phyloP scores from a whole-genome alignment of 2,113 vertebrate genomes.

The Poecilia latipinna region DNA sequence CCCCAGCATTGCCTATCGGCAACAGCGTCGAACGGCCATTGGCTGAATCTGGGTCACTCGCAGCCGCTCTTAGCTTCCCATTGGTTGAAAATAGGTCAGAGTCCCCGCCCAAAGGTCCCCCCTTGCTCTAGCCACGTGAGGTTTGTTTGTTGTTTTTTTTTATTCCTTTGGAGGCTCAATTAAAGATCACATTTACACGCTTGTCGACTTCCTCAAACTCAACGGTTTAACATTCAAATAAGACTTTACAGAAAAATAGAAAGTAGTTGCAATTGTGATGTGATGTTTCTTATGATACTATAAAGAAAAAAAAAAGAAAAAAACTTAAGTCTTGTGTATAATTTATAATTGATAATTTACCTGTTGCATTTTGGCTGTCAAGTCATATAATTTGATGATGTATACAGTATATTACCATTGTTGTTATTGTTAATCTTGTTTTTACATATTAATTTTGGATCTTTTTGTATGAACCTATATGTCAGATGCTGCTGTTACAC shows the following conservation, averaged over 20 bases:
- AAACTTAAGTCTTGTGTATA: neutral
- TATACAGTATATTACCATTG: no score
- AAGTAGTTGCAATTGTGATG: neutral
- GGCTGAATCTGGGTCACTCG: slow-evolving; percentile 82
- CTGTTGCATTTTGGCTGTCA: neutral
- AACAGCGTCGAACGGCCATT: slow-evolving; percentile 66
- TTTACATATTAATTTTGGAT: no score
- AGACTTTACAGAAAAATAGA: neutral
- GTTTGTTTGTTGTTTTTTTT: slow-evolving; percentile 10
- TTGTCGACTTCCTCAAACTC: neutral
- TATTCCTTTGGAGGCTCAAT: neutral
- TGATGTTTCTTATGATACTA: no score
- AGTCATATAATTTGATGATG: neutral
- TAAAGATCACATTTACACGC: neutral
- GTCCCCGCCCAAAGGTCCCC: slow-evolving; percentile 77
- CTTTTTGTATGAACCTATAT: no score
- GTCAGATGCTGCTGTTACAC: no score
- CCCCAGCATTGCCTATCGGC: slow-evolving; percentile 70
- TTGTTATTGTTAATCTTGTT: no score
- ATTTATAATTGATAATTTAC: neutral
- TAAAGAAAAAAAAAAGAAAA: neutral
- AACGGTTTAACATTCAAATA: neutral
- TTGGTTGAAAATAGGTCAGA: slow-evolving; percentile 81
- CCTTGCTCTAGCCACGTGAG: slow-evolving; percentile 82
- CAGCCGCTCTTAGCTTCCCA: slow-evolving; percentile 39